These are phyloP conservation scores for Talpa occidentalis DNA, from an alignment of 2,113 vertebrate genomes.

Conservation along the genomic window DNA sequence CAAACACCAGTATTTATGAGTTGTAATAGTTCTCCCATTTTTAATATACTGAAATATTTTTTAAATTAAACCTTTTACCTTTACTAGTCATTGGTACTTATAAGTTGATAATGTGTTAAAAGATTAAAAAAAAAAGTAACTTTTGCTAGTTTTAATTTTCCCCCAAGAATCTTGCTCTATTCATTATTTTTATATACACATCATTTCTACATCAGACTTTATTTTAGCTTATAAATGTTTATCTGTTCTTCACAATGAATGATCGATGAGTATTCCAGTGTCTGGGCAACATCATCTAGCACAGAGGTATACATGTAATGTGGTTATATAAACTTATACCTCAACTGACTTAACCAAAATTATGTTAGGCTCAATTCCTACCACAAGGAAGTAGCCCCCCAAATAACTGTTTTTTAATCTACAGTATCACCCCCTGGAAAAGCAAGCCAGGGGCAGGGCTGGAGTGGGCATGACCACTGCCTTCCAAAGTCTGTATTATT, in stretches of 20 bases:
- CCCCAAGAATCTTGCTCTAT: neutral
- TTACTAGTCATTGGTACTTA: slow-evolving; percentile 57
- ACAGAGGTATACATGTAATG: neutral
- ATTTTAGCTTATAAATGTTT: slow-evolving; percentile 19
- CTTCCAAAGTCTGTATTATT: slow-evolving; percentile 24
- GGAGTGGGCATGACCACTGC: neutral
- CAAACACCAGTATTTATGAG: neutral
- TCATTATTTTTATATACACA: slow-evolving; percentile 39
- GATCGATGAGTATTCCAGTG: neutral
- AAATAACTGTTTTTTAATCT: neutral
- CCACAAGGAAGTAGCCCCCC: neutral
- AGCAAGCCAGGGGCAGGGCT: neutral
- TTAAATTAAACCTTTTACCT: slow-evolving; percentile 44
- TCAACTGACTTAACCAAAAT: slow-evolving; percentile 62
- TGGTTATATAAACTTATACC: slow-evolving; percentile 59
- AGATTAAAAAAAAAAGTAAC: slow-evolving; percentile 36
- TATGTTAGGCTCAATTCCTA: slow-evolving; percentile 19
- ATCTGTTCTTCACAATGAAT: slow-evolving; percentile 27
- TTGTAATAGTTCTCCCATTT: neutral
- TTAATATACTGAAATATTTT: neutral
- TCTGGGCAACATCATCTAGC: slow-evolving; percentile 32
- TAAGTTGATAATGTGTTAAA: slow-evolving; percentile 56
- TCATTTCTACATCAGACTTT: slow-evolving; percentile 21
- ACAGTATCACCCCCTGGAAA: neutral
- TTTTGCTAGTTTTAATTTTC: slow-evolving; percentile 32